phyloP scores from a whole-genome alignment of 2,113 vertebrate genomes.

The Origma solitaria region DNA sequence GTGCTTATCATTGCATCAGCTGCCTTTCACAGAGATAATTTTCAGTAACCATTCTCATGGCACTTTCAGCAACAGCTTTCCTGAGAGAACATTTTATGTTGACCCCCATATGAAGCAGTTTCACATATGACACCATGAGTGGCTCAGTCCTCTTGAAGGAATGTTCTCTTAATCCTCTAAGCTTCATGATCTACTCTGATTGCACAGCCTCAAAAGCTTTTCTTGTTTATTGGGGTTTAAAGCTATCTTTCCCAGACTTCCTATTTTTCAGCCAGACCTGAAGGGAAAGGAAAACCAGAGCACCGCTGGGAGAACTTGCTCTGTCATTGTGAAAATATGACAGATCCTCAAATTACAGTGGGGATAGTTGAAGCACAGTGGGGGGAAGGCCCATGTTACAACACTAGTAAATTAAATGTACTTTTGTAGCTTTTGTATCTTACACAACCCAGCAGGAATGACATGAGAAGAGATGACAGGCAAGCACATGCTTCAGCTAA shows the following conservation, averaged over 20 bases:
- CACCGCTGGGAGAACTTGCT: background rate
- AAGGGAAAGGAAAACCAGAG: background rate
- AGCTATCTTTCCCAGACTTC: background rate
- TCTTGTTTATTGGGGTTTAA: background rate
- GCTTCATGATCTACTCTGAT: background rate
- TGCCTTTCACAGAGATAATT: background rate
- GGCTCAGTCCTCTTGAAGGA: background rate
- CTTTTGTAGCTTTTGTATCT: constrained; percentile 1
- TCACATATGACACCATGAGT: background rate
- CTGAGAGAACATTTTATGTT: background rate
- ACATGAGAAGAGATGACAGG: constrained; percentile 26
- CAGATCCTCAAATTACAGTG: background rate
- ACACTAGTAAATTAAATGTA: constrained; percentile 12
- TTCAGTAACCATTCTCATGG: background rate
- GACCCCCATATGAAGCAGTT: background rate
- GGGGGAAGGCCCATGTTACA: background rate
- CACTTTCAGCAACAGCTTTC: background rate
- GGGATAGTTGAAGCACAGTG: background rate
- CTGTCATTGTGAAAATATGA: background rate
- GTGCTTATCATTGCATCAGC: background rate
- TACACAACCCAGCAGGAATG: background rate
- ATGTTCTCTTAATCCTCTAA: background rate
- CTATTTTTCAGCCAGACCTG: background rate
- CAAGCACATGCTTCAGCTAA: constrained; percentile 7
- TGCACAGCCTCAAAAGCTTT: background rate